These are phyloP conservation scores for Agrotis exclamationis DNA, from an alignment of 2,888 invertebrate genomes.

Conservation along the genomic window DNA sequence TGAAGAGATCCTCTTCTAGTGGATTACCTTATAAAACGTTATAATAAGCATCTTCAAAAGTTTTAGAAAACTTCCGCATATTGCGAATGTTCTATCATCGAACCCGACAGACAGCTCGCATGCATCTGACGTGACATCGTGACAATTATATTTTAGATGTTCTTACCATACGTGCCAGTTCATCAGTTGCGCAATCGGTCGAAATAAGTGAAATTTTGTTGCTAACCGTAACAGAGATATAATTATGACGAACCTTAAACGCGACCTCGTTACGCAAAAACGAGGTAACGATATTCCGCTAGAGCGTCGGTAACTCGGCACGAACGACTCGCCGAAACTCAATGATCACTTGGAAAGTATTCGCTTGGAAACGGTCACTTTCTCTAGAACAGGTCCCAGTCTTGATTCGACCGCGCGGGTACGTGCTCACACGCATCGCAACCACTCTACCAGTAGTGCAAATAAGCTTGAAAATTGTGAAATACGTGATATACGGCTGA, in stretches of 20 bases:
- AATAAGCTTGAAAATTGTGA: conserved; percentile 63
- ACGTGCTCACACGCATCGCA: conserved; percentile 67
- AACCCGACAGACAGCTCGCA: background rate
- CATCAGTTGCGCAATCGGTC: conserved; percentile 66
- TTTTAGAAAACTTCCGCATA: conserved; percentile 3
- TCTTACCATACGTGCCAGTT: conserved; percentile 55
- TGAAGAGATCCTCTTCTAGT: background rate
- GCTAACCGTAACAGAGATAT: conserved; percentile 76
- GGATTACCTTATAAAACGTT: background rate
- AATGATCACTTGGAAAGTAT: conserved; percentile 86
- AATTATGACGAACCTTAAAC: conserved; percentile 74
- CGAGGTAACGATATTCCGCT: conserved; percentile 83
- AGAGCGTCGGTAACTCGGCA: conserved; percentile 56
- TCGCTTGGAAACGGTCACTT: conserved; percentile 84
- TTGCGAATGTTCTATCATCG: conserved; percentile 13
- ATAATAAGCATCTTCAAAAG: no score
- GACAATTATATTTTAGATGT: conserved; percentile 18
- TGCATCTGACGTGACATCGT: conserved; percentile 17
- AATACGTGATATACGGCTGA: conserved; percentile 68
- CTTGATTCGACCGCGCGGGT: conserved; percentile 69
- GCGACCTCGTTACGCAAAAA: conserved; percentile 84
- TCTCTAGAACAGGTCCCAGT: conserved; percentile 86
- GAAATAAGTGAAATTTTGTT: conserved; percentile 77
- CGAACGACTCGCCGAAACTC: conserved; percentile 74
- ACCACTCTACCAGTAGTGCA: conserved; percentile 46